Evolutionary conservation across 2,797 vertebrate species (phyloP), one percentile per base, ranked within the genome.

Genomic region (Etheostoma perlongum): DNA sequence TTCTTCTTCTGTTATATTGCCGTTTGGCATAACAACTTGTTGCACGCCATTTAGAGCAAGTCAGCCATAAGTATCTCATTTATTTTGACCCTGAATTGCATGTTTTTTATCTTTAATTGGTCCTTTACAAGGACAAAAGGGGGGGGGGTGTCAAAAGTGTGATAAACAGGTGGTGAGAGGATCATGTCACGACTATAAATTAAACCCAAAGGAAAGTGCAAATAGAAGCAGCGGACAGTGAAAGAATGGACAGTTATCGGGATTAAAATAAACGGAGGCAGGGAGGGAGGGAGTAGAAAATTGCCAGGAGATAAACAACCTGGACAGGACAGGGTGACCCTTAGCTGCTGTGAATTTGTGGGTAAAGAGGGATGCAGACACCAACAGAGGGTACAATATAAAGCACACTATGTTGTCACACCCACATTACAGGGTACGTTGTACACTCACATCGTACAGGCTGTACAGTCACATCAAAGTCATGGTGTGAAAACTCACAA

Each of bases 271-370:
- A 40, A 40, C 23, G 9, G 73, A 75, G 48, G 60, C 44, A 69
- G 14, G 70, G 47, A 48, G 18, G 47, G 25, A 44, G 5, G 36
- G 69, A 27, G 49, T 33, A 69, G 68, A 58, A 67, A 85, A 83
- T 71, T 6, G 72, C 67, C 3, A 3, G 62, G 78, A 83, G 82
- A 90, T 89, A 86, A 90, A 86, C 67, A 58, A 71, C 69, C 61
- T 62, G 55, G 53, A 79, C 65, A 10, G 82, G 85, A 88, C 91
- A 90, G 83, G 74, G 88, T 91, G 91, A 91, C 88, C 88, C 82
- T 72, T 61, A 67, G 76, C 84, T 53, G 86, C 87, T 82, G 72
- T 83, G 91, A 55, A 87, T 75, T 75, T 88, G 59, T 88, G 87
- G 89, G 81, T 82, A 87, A 74, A 72, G 52, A 67, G 51, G 57